Conservation (phyloP, 2,888 invertebrate species). For the Melipona bicolor region DNA sequence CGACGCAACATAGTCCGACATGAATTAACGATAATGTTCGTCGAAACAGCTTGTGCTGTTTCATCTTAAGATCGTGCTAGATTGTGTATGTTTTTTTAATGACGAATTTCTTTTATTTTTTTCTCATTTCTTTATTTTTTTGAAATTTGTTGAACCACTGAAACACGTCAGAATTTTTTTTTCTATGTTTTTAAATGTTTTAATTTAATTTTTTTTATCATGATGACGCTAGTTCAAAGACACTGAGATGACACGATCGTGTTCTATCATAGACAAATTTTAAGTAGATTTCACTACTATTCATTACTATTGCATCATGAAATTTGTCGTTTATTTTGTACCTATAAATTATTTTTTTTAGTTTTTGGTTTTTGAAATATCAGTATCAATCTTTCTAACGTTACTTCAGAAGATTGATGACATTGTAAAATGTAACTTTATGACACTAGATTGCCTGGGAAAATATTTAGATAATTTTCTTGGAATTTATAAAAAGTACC, state of each 20-base stretch:
- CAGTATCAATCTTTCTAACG: neutral
- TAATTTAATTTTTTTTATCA: conserved; percentile 6
- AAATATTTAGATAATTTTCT: neutral
- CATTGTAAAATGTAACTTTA: neutral
- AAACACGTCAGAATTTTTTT: neutral
- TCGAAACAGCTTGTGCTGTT: conserved; percentile 20
- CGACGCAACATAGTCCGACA: conserved; percentile 25
- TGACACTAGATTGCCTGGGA: neutral
- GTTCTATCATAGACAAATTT: neutral
- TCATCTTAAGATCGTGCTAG: conserved; percentile 3
- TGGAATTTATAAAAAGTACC: neutral
- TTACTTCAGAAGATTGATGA: neutral
- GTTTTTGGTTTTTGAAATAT: neutral
- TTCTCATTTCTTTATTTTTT: neutral
- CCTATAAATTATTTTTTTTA: neutral
- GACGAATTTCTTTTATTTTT: neutral
- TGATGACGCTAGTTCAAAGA: neutral
- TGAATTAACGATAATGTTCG: conserved; percentile 22
- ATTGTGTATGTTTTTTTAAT: neutral
- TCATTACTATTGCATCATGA: neutral
- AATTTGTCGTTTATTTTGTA: conserved; percentile 7
- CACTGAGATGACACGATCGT: neutral
- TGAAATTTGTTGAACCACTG: neutral
- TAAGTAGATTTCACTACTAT: neutral
- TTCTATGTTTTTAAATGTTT: neutral